phyloP scores from a whole-genome alignment of 2,888 invertebrate species.

The Hirtodrosophila alboralis region DNA sequence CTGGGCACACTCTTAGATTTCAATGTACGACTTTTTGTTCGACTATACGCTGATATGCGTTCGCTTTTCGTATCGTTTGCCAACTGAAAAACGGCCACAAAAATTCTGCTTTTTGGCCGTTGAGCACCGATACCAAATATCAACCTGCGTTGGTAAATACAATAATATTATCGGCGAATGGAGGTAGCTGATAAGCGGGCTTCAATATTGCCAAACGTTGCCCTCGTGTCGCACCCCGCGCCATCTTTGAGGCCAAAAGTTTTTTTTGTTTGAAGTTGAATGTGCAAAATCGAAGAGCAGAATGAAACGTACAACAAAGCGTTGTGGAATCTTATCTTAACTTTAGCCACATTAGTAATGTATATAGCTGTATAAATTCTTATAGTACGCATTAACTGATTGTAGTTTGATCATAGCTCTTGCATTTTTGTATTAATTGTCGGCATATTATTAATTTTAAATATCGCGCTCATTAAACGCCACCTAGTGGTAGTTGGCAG shows the following conservation, averaged over 20 bases:
- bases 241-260: neutral
- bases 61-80: slow-evolving; percentile 73
- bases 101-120: slow-evolving; percentile 36
- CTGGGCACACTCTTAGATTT: slow-evolving; percentile 32
- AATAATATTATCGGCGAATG: slow-evolving; percentile 56
- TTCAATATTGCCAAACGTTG: slow-evolving; percentile 41
- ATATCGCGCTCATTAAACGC: slow-evolving; percentile 30
- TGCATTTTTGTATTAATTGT: neutral
- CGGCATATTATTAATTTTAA: slow-evolving; percentile 10
- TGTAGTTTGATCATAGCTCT: slow-evolving; percentile 14
- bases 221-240: neutral
- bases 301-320: slow-evolving; percentile 14
- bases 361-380: slow-evolving; percentile 43
- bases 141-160: slow-evolving; percentile 47
- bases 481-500: slow-evolving; percentile 14
- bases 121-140: slow-evolving; percentile 56
- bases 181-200: slow-evolving; percentile 51
- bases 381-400: slow-evolving; percentile 23
- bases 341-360: slow-evolving; percentile 60
- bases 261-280: slow-evolving; percentile 13
- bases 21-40: slow-evolving; percentile 23
- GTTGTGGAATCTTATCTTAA: slow-evolving; percentile 51
- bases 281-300: slow-evolving; percentile 19
- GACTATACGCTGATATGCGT: slow-evolving; percentile 59
- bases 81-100: slow-evolving; percentile 52